These are phyloP conservation scores for Marcusenius ussheri DNA, from an alignment of 2,113 vertebrate genomes.

Conservation along the genomic window DNA sequence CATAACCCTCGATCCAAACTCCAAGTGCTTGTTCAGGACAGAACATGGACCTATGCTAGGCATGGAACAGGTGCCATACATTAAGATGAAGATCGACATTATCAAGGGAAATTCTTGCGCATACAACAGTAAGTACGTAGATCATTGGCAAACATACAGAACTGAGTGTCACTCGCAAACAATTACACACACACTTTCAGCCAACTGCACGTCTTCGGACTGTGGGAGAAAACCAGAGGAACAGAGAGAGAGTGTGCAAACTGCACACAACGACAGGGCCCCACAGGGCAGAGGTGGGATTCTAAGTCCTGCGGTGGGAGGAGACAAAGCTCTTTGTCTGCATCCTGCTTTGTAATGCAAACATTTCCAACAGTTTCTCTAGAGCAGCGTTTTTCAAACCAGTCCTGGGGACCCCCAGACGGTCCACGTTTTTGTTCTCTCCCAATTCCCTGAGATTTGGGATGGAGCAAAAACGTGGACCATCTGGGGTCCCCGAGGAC, in stretches of 20 bases:
- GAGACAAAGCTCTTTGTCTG: not conserved
- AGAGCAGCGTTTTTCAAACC: not conserved
- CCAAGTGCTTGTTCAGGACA: not conserved
- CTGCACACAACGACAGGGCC: not conserved
- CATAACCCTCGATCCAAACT: not conserved
- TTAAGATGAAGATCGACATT: not conserved
- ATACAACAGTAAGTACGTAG: not conserved
- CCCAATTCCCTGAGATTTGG: not conserved
- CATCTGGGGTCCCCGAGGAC: too few relatives aligned
- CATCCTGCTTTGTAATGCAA: not conserved
- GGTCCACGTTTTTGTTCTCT: not conserved
- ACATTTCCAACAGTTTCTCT: not conserved
- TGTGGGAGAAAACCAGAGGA: not conserved
- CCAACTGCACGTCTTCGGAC: not conserved
- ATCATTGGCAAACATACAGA: not conserved
- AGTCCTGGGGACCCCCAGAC: too few relatives aligned
- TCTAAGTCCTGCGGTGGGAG: not conserved
- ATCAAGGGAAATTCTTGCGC: not conserved
- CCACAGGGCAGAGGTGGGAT: not conserved
- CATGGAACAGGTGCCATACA: not conserved
- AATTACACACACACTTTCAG: not conserved
- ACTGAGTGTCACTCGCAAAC: not conserved
- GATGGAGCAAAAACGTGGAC: too few relatives aligned
- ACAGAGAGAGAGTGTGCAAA: not conserved
- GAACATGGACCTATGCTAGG: not conserved